phyloP scores from a whole-genome alignment of 2,797 vertebrate genomes.

The Podarcis lilfordi region DNA sequence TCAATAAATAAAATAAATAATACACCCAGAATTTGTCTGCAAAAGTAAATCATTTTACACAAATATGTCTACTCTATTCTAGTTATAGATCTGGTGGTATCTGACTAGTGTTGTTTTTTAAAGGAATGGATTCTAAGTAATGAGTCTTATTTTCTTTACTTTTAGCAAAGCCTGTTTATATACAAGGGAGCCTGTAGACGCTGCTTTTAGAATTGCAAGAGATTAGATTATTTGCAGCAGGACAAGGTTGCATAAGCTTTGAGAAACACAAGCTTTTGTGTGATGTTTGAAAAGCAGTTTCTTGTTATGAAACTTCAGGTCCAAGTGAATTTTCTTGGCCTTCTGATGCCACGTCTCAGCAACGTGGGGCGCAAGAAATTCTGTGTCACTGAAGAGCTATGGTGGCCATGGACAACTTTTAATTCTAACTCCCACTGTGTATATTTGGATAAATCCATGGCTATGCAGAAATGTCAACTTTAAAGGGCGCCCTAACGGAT shows the following conservation, averaged over 20 bases:
- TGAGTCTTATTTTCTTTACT: neutral
- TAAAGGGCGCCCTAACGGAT: slow-evolving; percentile 38
- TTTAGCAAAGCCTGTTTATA: neutral
- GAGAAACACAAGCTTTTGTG: neutral
- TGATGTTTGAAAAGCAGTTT: slow-evolving; percentile 15
- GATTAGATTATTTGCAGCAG: neutral
- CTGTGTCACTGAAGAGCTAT: slow-evolving; percentile 3
- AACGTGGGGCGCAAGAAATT: neutral
- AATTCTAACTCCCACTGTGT: slow-evolving; percentile 10
- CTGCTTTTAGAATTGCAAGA: neutral
- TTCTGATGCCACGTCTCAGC: slow-evolving; percentile 26
- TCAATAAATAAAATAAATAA: too few species aligned
- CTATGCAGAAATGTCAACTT: slow-evolving; percentile 44
- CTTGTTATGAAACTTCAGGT: slow-evolving; percentile 1
- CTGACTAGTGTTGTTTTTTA: neutral
- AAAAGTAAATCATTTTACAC: neutral
- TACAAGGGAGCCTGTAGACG: neutral
- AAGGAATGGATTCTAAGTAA: neutral
- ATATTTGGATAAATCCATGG: neutral
- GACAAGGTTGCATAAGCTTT: neutral
- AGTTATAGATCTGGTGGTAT: neutral
- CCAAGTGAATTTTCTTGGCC: slow-evolving; percentile 31
- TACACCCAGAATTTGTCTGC: neutral
- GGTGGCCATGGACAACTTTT: slow-evolving; percentile 9
- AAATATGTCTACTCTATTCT: neutral